These are phyloP conservation scores for Drosophila barbarae DNA, from an alignment of 2,888 invertebrate species.

Conservation along the genomic window DNA sequence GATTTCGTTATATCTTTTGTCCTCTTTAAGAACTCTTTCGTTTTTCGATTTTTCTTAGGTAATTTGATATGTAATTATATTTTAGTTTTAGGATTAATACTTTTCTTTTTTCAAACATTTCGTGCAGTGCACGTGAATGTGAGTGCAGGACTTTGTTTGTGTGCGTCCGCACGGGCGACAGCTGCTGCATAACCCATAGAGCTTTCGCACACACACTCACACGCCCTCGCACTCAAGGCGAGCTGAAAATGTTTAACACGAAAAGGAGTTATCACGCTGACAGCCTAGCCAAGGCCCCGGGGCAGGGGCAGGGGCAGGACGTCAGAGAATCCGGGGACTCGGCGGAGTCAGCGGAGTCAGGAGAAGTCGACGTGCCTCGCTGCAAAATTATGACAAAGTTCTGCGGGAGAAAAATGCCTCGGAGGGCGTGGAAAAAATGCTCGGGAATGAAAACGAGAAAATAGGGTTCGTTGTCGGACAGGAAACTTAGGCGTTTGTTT, in stretches of 20 bases:
- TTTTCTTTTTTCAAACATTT: background rate
- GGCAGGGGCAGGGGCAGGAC: conserved; percentile 15
- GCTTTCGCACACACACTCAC: conserved; percentile 14
- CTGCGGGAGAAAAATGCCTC: conserved; percentile 50
- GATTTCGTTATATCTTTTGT: background rate
- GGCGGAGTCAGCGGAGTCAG: conserved; percentile 5
- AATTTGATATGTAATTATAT: background rate
- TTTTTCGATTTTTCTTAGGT: no score
- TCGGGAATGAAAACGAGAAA: conserved; percentile 25
- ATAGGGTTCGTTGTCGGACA: conserved; percentile 1
- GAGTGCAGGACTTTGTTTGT: conserved; percentile 33
- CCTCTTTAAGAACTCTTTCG: background rate
- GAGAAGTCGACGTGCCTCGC: conserved; percentile 42
- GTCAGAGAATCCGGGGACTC: conserved; percentile 12
- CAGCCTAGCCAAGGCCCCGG: conserved; percentile 49
- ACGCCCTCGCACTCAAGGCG: conserved; percentile 44
- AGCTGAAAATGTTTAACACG: conserved; percentile 74
- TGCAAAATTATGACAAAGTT: conserved; percentile 67
- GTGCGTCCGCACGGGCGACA: conserved; percentile 52
- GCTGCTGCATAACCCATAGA: conserved; percentile 60
- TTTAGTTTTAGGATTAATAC: background rate
- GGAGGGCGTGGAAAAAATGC: conserved; percentile 38
- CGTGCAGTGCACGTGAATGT: conserved; percentile 27
- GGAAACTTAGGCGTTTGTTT: conserved; percentile 6
- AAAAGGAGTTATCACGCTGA: conserved; percentile 73